A percentile compares a stretch with the other conserved stretches of the same genome.
phyloP scores from a whole-genome alignment of 1,140 invertebrate species.

The Saccostrea echinata region DNA sequence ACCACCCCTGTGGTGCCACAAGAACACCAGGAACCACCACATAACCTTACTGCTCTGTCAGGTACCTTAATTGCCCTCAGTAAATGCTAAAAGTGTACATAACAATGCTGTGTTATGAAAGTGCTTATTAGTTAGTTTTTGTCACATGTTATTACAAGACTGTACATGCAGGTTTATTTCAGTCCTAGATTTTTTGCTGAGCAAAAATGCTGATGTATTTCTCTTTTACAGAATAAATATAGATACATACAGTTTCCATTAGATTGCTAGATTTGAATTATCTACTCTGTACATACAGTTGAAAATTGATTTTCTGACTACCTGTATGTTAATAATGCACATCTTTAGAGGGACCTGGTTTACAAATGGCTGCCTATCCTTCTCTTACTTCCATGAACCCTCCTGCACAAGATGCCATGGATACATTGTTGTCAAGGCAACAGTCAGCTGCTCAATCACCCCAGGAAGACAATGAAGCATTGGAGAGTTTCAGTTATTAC shows the following conservation, averaged over 20 bases:
- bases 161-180: no score
- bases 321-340: no score
- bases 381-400: constrained; percentile 7
- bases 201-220: no score
- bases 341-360: background rate
- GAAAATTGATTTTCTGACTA: no score
- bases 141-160: no score
- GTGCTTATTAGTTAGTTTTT: no score
- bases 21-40: background rate
- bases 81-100: background rate
- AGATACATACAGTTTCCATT: no score
- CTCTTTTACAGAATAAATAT: no score
- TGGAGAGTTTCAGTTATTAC: background rate
- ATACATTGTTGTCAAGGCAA: constrained; percentile 5
- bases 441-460: background rate
- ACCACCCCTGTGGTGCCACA: background rate
- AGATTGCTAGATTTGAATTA: no score
- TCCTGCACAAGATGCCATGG: constrained; percentile 31
- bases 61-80: background rate
- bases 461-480: background rate
- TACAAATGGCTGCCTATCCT: background rate
- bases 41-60: background rate
- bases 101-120: no score
- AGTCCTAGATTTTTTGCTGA: no score
- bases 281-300: no score